These are phyloP conservation scores for Phyllostomus discolor DNA, from an alignment of 2,113 vertebrate genomes.

Conservation along the genomic window DNA sequence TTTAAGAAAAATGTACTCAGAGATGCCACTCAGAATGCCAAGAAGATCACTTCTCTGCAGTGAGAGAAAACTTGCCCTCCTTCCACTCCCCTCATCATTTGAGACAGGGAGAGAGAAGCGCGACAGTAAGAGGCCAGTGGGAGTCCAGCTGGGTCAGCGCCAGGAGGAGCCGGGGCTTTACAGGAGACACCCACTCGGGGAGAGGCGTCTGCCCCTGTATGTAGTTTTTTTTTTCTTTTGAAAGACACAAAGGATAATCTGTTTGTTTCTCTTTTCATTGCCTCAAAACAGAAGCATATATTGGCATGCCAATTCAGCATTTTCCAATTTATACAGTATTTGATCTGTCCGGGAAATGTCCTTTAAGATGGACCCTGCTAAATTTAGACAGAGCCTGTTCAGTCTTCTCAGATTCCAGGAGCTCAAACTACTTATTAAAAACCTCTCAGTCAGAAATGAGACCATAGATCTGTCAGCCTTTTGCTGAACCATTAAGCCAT, in stretches of 20 bases:
- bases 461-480: constrained; percentile 40
- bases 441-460: constrained; percentile 57
- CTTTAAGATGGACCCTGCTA: constrained; percentile 31
- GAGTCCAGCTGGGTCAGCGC: neutral
- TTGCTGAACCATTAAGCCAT: constrained; percentile 54
- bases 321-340: neutral
- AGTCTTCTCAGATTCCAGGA: constrained; percentile 36
- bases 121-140: neutral
- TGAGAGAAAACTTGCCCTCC: neutral
- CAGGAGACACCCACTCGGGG: neutral
- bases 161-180: neutral
- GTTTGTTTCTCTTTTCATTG: neutral
- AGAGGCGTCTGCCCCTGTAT: neutral
- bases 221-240: neutral
- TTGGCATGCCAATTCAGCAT: neutral
- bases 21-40: neutral
- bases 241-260: neutral
- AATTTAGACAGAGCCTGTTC: constrained; percentile 29
- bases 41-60: neutral
- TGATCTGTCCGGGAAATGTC: neutral
- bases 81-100: neutral
- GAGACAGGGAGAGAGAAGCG: neutral
- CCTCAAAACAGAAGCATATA: neutral
- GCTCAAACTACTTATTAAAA: constrained; percentile 57
- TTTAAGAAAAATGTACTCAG: neutral